Conservation (phyloP, 2,797 vertebrate species). For the Ciconia nigra region DNA sequence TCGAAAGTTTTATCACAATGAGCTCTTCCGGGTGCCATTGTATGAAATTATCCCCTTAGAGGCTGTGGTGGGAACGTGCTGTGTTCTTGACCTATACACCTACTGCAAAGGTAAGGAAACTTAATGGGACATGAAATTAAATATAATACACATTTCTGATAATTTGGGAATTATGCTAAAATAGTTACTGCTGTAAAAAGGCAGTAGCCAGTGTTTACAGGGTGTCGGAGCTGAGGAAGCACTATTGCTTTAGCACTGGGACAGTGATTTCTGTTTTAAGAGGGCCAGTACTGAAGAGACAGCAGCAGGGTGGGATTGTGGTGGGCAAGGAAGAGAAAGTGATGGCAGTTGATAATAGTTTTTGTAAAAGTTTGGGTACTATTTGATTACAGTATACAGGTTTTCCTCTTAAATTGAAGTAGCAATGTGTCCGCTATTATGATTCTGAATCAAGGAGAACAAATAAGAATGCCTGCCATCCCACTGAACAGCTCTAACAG, state of each 20-base stretch:
- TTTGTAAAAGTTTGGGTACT: neutral
- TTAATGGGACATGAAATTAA: neutral
- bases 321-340: neutral
- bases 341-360: neutral
- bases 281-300: neutral
- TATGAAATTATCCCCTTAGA: slow-evolving; percentile 98
- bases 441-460: neutral
- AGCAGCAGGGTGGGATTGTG: neutral
- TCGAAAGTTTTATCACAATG: slow-evolving; percentile 93
- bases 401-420: neutral
- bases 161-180: neutral
- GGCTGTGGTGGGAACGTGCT: slow-evolving; percentile 94
- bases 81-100: slow-evolving; percentile 94
- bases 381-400: neutral
- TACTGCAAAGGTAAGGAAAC: slow-evolving; percentile 90
- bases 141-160: neutral
- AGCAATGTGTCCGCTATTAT: neutral
- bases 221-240: neutral
- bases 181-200: neutral
- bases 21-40: slow-evolving; percentile 94
- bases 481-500: neutral
- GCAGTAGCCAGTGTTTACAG: neutral
- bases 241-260: rapidly evolving
- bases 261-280: neutral
- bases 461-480: no score